Evolutionary conservation across 2,888 invertebrate species (phyloP), one percentile per base, ranked within the genome.

Genomic region (Scrobipalpa costella): DNA sequence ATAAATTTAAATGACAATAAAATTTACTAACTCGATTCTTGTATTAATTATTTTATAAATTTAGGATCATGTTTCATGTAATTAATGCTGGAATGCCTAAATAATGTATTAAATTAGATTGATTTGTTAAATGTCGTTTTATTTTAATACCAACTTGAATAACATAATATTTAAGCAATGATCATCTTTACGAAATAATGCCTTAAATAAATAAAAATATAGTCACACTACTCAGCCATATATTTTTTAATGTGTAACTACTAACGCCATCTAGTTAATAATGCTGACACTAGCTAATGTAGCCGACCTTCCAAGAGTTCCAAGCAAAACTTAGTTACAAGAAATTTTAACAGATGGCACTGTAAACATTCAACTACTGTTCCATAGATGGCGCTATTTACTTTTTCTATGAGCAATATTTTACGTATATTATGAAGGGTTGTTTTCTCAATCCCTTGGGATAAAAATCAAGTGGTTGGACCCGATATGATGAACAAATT

Each of bases 1-100:
- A 67, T 67, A 66, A 67, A 52, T 61, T 40, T 57, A 60, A 61
- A 63, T 63, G 64, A 52, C 61, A 61, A 61, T 61, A 61, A 61
- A 27, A 1, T 13, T 34, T 61, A 36, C 67, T 73, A 75, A 73
- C 70, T 65, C 62, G 67, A 34, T n/a, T 67, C 40, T 61, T 61
- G 57, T 49, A 57, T 62, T 49, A 58, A 15, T 52, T 27, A 38
- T 19, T 50, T 61, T 61, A 13, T 50, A 50, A 44, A 34, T 62
- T 57, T 78, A 77, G 71, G 65, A 67, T 73, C 15, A 13, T 17
- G 15, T 33, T 79, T 75, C 73, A 76, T 79, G 83, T 86, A 84
- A 79, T 40, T 21, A 52, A 21, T 52, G 50, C 50, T 69, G 86
- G 74, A 80, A 83, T 80, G 88, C 87, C 87, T 85, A 80, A 86